Percentiles rank a stretch among this genome's conserved stretches.
These are phyloP conservation scores for Scaptomyza parva DNA, from an alignment of 2,888 invertebrate genomes.

Conservation along the genomic window DNA sequence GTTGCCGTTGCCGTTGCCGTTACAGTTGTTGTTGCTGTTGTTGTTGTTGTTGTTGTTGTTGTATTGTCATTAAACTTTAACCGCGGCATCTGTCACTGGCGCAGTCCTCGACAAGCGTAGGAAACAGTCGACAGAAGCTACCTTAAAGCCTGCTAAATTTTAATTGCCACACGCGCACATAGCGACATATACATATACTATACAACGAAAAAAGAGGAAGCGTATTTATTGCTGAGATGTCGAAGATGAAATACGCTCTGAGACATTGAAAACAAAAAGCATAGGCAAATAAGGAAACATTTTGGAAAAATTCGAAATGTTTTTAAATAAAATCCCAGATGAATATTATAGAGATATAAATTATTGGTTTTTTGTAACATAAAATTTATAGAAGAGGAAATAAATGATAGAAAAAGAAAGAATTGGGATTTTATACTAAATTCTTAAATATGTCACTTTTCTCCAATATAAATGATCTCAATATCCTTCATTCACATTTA, in stretches of 20 bases:
- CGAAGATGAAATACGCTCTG: conserved; percentile 1
- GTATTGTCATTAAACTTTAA: conserved; percentile 75
- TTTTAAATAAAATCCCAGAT: too few relatives aligned
- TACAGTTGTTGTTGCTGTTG: conserved; percentile 29
- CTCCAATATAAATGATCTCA: too few relatives aligned
- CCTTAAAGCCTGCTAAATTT: conserved; percentile 74
- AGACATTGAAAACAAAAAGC: not conserved
- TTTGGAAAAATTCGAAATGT: too few relatives aligned
- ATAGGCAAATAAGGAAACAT: too few relatives aligned
- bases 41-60: conserved; percentile 21
- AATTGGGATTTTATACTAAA: too few relatives aligned
- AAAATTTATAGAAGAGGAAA: too few relatives aligned
- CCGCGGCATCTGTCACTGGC: conserved; percentile 73
- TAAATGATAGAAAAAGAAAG: too few relatives aligned
- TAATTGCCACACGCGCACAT: conserved; percentile 67
- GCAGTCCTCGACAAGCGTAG: conserved; percentile 21
- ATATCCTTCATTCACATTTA: too few relatives aligned
- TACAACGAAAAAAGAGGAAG: conserved; percentile 31
- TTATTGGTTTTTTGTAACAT: too few relatives aligned
- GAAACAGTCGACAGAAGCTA: conserved; percentile 36
- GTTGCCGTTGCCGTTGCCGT: conserved; percentile 3
- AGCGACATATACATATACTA: conserved; percentile 22
- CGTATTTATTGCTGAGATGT: not conserved
- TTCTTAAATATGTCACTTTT: too few relatives aligned
- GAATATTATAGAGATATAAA: too few relatives aligned